Evolutionary conservation across 2,888 invertebrate species (phyloP), one percentile per base, ranked within the genome.

Genomic region (Drosophila meridiana): DNA sequence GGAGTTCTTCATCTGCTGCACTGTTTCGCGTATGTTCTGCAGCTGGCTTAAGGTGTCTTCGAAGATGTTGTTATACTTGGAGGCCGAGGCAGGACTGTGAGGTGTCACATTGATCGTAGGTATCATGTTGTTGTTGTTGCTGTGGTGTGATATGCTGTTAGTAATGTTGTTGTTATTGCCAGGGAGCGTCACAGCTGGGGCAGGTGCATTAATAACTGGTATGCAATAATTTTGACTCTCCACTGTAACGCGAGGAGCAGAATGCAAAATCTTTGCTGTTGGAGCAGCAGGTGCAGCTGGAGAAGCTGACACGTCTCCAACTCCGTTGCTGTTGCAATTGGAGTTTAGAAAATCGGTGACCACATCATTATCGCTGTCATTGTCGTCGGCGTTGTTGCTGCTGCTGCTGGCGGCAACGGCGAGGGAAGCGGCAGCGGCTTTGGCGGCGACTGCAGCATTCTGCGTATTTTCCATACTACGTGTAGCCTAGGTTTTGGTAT

Each of bases 81-180:
- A 95, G 74, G 97, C 97, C 83, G 95, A 95, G 72, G 97, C 97
- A 13, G 97, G 97, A 79, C 97, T 97, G 93, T 97, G 97, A 20
- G 97, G 97, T 68, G 97, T 97, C 78, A 97, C 97, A 93, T 97
- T 97, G 92, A 97, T 97, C 68, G 96, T 97, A 73, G 97, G 97
- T 91, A 96, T 96, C 92, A 96, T 93, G 71, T 92, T 93, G 76
- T 89, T 91, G 76, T 76, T 89, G 47, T 56, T 72, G 40, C 56
- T 64, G 20, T 52, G 75, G 48, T 53, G 67, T 42, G 43, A 7
- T 42, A 8, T 61, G 63, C 58, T 87, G 60, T 74, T 91, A 60
- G 61, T 82, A 60, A 64, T 80, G 77, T 75, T 80, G 40, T 42
- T 57, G 53, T 57, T 65, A 42, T 65, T 70, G 53, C 34, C 45